Conservation (phyloP, 2,888 invertebrate genomes). For the Carterocephalus palaemon region DNA sequence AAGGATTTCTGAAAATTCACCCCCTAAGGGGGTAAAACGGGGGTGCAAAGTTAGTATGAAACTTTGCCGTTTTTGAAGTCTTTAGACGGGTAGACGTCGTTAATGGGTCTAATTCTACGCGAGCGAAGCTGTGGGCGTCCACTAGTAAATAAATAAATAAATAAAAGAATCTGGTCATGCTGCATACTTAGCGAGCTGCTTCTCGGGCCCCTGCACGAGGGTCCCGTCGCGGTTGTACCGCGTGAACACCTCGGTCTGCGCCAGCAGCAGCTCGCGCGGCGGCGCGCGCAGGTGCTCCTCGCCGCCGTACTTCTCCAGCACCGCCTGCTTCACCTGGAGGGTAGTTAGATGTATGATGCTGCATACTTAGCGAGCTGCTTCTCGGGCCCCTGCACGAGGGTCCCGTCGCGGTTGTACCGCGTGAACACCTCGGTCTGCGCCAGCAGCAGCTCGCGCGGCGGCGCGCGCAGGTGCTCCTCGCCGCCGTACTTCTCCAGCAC, state of each 20-base stretch:
- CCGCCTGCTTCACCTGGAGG: constrained; percentile 89
- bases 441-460: constrained; percentile 91
- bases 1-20: too few species aligned
- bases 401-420: constrained; percentile 96
- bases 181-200: constrained; percentile 87
- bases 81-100: too few species aligned
- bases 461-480: constrained; percentile 92
- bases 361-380: constrained; percentile 88
- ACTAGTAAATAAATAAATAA: too few species aligned
- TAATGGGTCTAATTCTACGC: too few species aligned
- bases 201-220: constrained; percentile 91
- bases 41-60: too few species aligned
- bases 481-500: constrained; percentile 97
- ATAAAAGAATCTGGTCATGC: too few species aligned
- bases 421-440: constrained; percentile 98
- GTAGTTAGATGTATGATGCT: too few species aligned
- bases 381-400: constrained; percentile 91
- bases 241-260: constrained; percentile 97
- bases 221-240: constrained; percentile 97
- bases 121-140: too few species aligned
- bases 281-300: constrained; percentile 93
- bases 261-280: constrained; percentile 91
- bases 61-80: too few species aligned
- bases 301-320: constrained; percentile 96
- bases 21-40: too few species aligned